These are phyloP conservation scores for Plutomurus gul DNA, from an alignment of 1,140 invertebrate genomes.

Conservation along the genomic window DNA sequence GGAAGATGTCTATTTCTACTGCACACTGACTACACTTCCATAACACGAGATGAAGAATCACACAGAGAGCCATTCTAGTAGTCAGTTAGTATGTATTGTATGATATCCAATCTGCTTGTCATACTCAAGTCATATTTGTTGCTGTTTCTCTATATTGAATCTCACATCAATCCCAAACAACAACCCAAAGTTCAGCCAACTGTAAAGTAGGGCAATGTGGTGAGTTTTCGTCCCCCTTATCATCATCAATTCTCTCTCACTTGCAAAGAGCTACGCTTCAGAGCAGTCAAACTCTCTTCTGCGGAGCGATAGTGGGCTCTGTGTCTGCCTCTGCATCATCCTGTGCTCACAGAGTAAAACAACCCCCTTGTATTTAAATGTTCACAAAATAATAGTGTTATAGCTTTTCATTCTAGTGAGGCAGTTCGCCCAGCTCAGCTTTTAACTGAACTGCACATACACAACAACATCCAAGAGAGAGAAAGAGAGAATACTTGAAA, in stretches of 20 bases:
- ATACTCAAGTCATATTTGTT: conserved; percentile 1
- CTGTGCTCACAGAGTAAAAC: too few relatives aligned
- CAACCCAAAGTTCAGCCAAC: conserved; percentile 22
- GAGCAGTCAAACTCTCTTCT: too few relatives aligned
- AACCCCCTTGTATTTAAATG: conserved; percentile 17
- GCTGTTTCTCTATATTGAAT: not conserved
- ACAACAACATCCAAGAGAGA: not conserved
- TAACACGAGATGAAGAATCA: too few relatives aligned
- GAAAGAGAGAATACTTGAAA: not conserved
- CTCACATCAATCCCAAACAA: not conserved
- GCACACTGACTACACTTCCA: too few relatives aligned
- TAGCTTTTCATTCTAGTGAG: too few relatives aligned
- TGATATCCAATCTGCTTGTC: not conserved
- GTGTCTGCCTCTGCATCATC: too few relatives aligned
- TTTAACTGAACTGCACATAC: not conserved
- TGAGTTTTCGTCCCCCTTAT: not conserved
- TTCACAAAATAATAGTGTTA: not conserved
- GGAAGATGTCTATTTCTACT: not conserved
- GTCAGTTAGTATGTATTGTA: not conserved
- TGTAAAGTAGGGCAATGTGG: conserved; percentile 28
- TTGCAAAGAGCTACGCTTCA: not conserved
- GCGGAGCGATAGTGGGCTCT: too few relatives aligned
- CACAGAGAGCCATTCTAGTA: too few relatives aligned
- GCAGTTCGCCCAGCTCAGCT: not conserved
- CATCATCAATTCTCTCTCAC: not conserved